phyloP scores from a whole-genome alignment of 2,797 vertebrate genomes.

The Danio jaintianensis region DNA sequence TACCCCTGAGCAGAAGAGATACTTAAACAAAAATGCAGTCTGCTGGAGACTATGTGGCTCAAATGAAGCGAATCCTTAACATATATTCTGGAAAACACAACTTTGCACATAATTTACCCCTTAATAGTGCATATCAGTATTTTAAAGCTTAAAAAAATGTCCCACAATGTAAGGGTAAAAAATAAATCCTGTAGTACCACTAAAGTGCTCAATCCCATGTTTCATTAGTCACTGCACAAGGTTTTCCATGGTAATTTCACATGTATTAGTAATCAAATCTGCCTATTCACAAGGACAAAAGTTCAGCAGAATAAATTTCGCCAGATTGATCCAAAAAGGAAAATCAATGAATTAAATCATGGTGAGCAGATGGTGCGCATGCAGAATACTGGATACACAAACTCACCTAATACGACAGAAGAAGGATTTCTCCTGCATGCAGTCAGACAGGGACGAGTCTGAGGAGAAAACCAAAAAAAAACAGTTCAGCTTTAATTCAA shows the following conservation, averaged over 20 bases:
- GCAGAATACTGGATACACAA: slow-evolving; percentile 11
- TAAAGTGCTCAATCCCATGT: neutral
- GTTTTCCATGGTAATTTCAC: slow-evolving; percentile 9
- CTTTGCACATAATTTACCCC: too few species aligned
- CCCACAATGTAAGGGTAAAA: too few species aligned
- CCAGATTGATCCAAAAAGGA: neutral
- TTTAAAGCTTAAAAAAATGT: too few species aligned
- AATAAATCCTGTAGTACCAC: neutral
- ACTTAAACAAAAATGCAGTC: too few species aligned
- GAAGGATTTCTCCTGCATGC: slow-evolving; percentile 95
- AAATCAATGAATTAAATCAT: slow-evolving; percentile 57
- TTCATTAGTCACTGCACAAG: neutral
- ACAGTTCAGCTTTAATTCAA: slow-evolving; percentile 65
- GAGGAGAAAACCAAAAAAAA: slow-evolving; percentile 43
- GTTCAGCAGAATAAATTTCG: slow-evolving; percentile 50
- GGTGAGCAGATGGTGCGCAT: slow-evolving; percentile 36
- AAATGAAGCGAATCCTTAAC: too few species aligned
- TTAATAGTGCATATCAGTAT: too few species aligned
- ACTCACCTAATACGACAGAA: slow-evolving; percentile 96
- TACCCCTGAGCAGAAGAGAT: too few species aligned
- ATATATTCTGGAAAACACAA: too few species aligned
- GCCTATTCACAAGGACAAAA: slow-evolving; percentile 42
- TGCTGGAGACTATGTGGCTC: too few species aligned
- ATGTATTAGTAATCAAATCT: slow-evolving; percentile 39
- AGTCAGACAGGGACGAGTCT: slow-evolving; percentile 82